Evolutionary conservation across 2,113 vertebrate genomes (phyloP), one percentile per base, ranked within the genome.

Genomic region (Tinamus guttatus): DNA sequence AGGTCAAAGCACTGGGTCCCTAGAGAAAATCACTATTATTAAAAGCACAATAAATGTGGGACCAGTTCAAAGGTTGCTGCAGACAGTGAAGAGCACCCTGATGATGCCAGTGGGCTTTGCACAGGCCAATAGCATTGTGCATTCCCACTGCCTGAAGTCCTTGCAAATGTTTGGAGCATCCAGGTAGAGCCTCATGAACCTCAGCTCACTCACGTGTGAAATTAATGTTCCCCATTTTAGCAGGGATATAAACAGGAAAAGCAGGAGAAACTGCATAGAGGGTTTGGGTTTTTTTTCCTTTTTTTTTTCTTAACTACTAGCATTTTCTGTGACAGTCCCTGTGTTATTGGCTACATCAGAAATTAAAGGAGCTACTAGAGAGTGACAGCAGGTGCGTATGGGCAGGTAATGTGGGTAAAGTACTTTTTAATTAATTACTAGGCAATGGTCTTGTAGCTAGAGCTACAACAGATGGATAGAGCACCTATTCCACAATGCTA

Each of bases 371-470:
- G n/a, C 14, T 81, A 25, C 43, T 45, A 4, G 0, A 76, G 49
- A 82, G 83, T 82, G 69, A 21, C 27, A 54, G 68, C 28, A 87
- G 64, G 54, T 63, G 19, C 43, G 69, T 30, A 80, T 4, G 30
- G 52, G n/a, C 49, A 25, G 27, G 36, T 69, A 92, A 80, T n/a
- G n/a, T n/a, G n/a, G n/a, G n/a, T n/a, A 80, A 93, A 80, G 34
- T 18, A 9, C 51, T 91, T 87, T 82, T 38, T 89, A 82, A 90
- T 75, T 80, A 93, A 80, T 81, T 90, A 68, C 69, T 80, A 90
- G 69, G 65, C 73, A 81, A 77, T 0, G 3, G 67, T 54, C 41
- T 45, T 84, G n/a, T 71, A 58, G 82, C 63, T 82, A 71, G 80
- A 87, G 54, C 49, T 74, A 63, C 38, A 79, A 41, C 54, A 75